Percentiles rank a stretch among this genome's conserved stretches.
These are phyloP conservation scores for Uloborus plumipes DNA, from an alignment of 2,888 invertebrate species.

Conservation along the genomic window DNA sequence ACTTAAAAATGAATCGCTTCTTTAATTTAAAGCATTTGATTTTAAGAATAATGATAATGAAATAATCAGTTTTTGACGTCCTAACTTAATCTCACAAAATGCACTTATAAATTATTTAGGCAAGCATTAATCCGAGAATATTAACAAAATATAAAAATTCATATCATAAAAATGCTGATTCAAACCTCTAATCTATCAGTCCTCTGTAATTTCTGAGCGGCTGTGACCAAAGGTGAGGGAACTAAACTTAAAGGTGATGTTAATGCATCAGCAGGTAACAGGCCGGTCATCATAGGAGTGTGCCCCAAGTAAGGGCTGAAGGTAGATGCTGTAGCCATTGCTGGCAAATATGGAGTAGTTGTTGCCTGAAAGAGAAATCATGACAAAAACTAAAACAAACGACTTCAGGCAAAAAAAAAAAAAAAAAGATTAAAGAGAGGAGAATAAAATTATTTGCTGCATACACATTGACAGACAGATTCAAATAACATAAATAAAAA, in stretches of 20 bases:
- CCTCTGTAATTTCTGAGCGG: slow-evolving; percentile 68
- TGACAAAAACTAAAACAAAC: not conserved
- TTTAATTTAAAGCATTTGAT: too few relatives aligned
- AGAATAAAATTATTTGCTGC: too few relatives aligned
- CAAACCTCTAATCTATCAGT: slow-evolving; percentile 71
- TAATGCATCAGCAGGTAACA: slow-evolving; percentile 54
- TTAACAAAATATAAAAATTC: slow-evolving; percentile 1
- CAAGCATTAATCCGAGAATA: not conserved
- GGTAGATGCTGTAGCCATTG: slow-evolving; percentile 78
- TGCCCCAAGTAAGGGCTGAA: slow-evolving; percentile 57
- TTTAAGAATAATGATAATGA: too few relatives aligned
- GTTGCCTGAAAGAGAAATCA: slow-evolving; percentile 38
- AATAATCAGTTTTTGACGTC: too few relatives aligned
- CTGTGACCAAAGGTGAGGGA: slow-evolving; percentile 57
- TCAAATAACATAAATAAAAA: too few relatives aligned
- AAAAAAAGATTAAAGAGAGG: too few relatives aligned
- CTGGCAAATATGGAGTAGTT: slow-evolving; percentile 74
- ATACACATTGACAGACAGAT: too few relatives aligned
- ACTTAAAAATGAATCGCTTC: too few relatives aligned
- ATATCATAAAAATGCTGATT: not conserved
- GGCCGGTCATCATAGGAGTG: slow-evolving; percentile 58
- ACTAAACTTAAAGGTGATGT: slow-evolving; percentile 58
- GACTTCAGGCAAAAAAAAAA: too few relatives aligned
- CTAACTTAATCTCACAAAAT: too few relatives aligned
- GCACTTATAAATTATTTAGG: too few relatives aligned